phyloP scores from a whole-genome alignment of 2,797 vertebrate species.

The Pipistrellus pipistrellus region DNA sequence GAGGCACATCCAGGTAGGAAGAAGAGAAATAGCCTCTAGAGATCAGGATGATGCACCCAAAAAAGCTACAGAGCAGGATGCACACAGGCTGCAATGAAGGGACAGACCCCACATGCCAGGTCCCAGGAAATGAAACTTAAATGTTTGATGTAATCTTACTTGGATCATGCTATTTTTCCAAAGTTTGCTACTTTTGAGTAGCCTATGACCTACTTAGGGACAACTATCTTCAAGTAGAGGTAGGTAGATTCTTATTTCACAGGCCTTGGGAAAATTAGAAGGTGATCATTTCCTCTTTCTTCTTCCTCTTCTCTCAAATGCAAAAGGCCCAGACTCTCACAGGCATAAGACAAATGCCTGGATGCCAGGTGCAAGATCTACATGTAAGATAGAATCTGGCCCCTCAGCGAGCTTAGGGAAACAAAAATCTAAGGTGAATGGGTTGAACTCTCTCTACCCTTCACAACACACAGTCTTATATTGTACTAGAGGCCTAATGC shows the following conservation, averaged over 20 bases:
- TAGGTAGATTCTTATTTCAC: not conserved
- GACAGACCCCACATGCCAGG: not conserved
- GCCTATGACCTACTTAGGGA: not conserved
- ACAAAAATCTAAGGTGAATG: not conserved
- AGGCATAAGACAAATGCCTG: not conserved
- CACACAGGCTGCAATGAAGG: not conserved
- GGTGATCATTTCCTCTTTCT: not conserved
- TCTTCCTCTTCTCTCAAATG: not conserved
- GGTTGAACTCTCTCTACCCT: not conserved
- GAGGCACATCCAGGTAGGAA: not conserved
- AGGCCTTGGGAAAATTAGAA: not conserved
- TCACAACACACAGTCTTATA: not conserved
- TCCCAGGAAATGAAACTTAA: not conserved
- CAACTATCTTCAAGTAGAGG: not conserved
- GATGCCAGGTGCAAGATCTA: not conserved
- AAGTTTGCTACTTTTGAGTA: not conserved
- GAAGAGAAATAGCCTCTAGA: not conserved
- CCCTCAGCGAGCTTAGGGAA: not conserved
- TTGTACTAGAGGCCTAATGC: no score
- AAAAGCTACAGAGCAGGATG: not conserved
- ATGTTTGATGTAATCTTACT: not conserved
- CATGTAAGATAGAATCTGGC: not conserved
- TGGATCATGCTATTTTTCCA: not conserved
- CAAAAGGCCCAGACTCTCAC: not conserved
- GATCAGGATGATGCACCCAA: not conserved